Conservation (phyloP, 64 coral and sea anemone species). For the Actinia tenebrosa region DNA sequence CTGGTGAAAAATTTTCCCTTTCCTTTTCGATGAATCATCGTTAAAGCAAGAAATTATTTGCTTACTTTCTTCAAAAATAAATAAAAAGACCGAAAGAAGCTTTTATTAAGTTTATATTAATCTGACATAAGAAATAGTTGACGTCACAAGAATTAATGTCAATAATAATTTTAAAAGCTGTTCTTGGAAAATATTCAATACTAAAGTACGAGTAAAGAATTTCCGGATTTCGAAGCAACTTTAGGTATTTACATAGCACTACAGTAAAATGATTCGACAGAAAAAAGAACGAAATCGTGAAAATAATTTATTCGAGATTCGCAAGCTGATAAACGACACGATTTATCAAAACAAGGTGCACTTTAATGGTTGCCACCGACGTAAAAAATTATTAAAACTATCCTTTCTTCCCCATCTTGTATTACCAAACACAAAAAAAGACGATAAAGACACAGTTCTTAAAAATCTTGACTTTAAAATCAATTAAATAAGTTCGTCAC, state of each 20-base stretch:
- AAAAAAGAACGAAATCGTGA: not conserved
- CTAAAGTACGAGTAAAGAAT: not conserved
- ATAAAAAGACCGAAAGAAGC: not conserved
- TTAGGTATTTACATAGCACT: not conserved
- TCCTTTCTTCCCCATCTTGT: not conserved
- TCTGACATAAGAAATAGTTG: not conserved
- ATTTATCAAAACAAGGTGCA: not conserved
- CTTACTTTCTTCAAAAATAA: not conserved
- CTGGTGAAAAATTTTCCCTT: not conserved
- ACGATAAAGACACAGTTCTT: not conserved
- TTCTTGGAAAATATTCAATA: not conserved
- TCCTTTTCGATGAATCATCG: not conserved
- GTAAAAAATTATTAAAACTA: not conserved
- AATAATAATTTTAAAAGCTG: not conserved
- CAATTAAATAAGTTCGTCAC: not conserved
- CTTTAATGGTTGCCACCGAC: not conserved
- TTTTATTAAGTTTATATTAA: not conserved
- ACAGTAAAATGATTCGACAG: not conserved
- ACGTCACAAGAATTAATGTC: not conserved
- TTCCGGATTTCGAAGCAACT: not conserved
- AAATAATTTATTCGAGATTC: too few species aligned
- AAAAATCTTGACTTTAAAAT: not conserved
- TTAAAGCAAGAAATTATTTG: not conserved
- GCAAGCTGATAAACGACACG: too few species aligned
- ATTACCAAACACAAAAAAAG: not conserved